A percentile compares a stretch with the other conserved stretches of the same genome.
phyloP scores from a whole-genome alignment of 2,797 vertebrate genomes.

The Phoxinus dragarum region DNA sequence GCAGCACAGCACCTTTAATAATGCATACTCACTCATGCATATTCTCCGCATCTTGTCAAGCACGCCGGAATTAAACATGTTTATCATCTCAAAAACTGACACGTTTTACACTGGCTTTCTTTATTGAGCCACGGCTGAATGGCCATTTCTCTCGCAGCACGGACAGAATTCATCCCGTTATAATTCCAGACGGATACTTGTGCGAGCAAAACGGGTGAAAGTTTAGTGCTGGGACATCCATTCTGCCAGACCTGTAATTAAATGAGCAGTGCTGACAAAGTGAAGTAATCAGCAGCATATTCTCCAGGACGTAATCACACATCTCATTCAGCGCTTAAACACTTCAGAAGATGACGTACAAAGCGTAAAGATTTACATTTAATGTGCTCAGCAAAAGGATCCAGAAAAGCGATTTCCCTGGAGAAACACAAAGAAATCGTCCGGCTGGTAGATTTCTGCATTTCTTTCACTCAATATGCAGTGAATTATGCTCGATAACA shows the following conservation, averaged over 20 bases:
- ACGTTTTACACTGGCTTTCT: conserved; percentile 65
- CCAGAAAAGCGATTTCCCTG: conserved; percentile 33
- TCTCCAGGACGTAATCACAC: conserved; percentile 34
- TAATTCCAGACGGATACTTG: conserved; percentile 63
- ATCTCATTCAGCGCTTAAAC: conserved; percentile 33
- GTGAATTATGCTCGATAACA: conserved; percentile 21
- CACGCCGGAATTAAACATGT: conserved; percentile 76
- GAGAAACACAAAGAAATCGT: conserved; percentile 34
- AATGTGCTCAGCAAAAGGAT: conserved; percentile 37
- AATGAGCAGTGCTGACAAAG: conserved; percentile 46
- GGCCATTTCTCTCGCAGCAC: conserved; percentile 52
- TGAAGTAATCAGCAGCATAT: conserved; percentile 47
- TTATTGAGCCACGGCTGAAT: conserved; percentile 54
- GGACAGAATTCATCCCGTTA: conserved; percentile 58
- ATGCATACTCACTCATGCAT: conserved; percentile 77
- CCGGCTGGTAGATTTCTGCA: conserved; percentile 6
- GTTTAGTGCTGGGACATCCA: conserved; percentile 35
- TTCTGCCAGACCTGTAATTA: conserved; percentile 51
- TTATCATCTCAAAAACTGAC: conserved; percentile 75
- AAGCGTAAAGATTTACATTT: conserved; percentile 45
- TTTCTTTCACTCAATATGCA: conserved; percentile 25
- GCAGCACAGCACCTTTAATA: conserved; percentile 74
- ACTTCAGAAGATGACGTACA: conserved; percentile 28
- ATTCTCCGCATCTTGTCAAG: conserved; percentile 72
- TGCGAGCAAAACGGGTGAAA: conserved; percentile 61